A percentile compares a stretch with the other conserved stretches of the same genome.
phyloP scores from a whole-genome alignment of 2,113 vertebrate genomes.

The Xenopus tropicalis region UCB_Xtro_10.0 CM004449.2:115346501-115347000 shows the following conservation, averaged over 20 bases:
- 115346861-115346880: not conserved
- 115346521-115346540: not conserved
- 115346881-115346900: not conserved
- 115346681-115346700: constrained; percentile 1
- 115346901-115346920: not conserved
- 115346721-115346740: not conserved
- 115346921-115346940: constrained; percentile 6
- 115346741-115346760: constrained; percentile 2
- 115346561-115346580: constrained; percentile 15
- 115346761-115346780: not conserved
- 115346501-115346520: not conserved
- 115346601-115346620: not conserved
- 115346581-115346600: not conserved
- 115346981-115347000: constrained; percentile 23
- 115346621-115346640: constrained; percentile 25
- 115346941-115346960: not conserved
- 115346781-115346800: not conserved
- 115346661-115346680: constrained; percentile 5
- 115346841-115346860: not conserved
- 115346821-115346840: not conserved
- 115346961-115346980: constrained; percentile 14
- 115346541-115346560: not conserved
- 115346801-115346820: not conserved
- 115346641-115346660: constrained; percentile 24
- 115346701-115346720: not conserved